Conservation (phyloP, 1,140 invertebrate species). For the Wasmannia auropunctata region DNA sequence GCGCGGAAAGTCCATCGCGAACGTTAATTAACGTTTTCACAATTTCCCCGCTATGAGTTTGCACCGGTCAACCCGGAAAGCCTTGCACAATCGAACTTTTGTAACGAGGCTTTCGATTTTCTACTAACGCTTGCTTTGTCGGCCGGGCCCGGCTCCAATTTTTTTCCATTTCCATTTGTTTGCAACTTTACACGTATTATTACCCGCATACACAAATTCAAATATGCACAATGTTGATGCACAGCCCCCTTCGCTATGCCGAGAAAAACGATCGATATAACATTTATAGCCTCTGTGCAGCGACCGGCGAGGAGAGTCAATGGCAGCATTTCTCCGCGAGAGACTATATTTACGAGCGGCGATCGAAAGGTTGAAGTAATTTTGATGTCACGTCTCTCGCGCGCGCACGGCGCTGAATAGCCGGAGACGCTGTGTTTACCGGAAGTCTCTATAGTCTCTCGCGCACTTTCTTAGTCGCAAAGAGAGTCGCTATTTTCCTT, state of each 20-base stretch:
- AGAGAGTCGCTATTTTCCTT: slow-evolving; percentile 12
- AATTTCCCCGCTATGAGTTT: slow-evolving; percentile 28
- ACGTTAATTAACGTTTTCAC: slow-evolving; percentile 52
- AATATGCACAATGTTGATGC: slow-evolving; percentile 49
- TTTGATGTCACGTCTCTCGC: slow-evolving; percentile 53
- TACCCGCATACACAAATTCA: slow-evolving; percentile 24
- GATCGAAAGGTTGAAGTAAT: slow-evolving; percentile 70
- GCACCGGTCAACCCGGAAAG: slow-evolving; percentile 32
- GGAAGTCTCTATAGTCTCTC: slow-evolving; percentile 38
- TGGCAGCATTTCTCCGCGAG: slow-evolving; percentile 49
- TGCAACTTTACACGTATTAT: slow-evolving; percentile 53
- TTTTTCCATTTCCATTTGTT: slow-evolving; percentile 43
- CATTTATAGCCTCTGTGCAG: slow-evolving; percentile 43
- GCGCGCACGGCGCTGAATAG: slow-evolving; percentile 38
- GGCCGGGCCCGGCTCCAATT: background rate
- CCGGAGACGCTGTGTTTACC: slow-evolving; percentile 44
- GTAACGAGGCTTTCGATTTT: slow-evolving; percentile 47
- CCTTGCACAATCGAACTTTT: slow-evolving; percentile 54
- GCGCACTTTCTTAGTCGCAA: background rate
- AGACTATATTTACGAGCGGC: slow-evolving; percentile 39
- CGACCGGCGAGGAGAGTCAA: slow-evolving; percentile 57
- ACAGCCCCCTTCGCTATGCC: background rate
- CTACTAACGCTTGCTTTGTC: slow-evolving; percentile 35
- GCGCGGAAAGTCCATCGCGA: slow-evolving; percentile 33
- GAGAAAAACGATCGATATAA: slow-evolving; percentile 47